Conservation (phyloP, 2,797 vertebrate species). For the Dendrocincla fuliginosa region DNA sequence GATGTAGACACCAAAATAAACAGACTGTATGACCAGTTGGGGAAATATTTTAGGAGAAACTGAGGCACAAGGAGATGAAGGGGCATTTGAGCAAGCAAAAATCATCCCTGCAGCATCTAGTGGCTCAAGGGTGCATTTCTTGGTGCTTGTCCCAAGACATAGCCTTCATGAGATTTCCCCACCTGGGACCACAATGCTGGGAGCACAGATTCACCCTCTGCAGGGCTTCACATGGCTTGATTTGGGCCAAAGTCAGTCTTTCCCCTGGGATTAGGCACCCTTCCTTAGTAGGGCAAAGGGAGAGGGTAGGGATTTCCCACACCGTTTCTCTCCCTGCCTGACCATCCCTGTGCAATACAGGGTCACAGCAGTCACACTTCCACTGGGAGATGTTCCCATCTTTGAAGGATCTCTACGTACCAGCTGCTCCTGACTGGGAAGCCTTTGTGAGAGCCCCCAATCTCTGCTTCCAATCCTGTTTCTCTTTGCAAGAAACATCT, state of each 20-base stretch:
- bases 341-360: neutral
- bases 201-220: neutral
- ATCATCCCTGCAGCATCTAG: neutral
- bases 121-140: neutral
- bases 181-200: rapidly evolving
- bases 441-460: neutral
- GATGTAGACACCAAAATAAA: neutral
- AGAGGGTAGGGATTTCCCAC: neutral
- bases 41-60: neutral
- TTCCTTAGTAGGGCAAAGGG: neutral
- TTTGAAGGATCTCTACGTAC: neutral
- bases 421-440: neutral
- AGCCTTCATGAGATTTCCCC: neutral
- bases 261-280: neutral
- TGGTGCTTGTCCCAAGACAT: neutral
- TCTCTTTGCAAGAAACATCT: neutral
- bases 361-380: neutral
- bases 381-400: neutral
- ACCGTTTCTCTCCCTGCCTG: rapidly evolving
- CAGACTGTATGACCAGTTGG: neutral
- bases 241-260: neutral
- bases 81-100: neutral
- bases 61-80: neutral
- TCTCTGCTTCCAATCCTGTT: neutral
- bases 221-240: rapidly evolving